Conservation (phyloP, 2,113 vertebrate genomes). For the Lota lota region DNA sequence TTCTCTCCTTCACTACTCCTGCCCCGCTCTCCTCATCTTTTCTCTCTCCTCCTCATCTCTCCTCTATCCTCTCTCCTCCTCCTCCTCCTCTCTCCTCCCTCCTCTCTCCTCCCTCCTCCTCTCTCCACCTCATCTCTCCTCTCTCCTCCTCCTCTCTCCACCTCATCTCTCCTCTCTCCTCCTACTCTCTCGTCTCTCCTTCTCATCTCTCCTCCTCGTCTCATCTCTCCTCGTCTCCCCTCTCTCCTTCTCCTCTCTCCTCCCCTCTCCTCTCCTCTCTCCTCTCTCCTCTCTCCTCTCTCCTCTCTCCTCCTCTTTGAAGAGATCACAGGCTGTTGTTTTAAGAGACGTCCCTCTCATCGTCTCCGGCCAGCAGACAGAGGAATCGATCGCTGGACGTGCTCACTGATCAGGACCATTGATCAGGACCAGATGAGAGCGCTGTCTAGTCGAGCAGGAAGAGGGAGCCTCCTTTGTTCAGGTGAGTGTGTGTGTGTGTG, state of each 20-base stretch:
- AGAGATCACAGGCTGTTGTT: slow-evolving; percentile 43
- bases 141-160: too few relatives aligned
- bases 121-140: too few relatives aligned
- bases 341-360: slow-evolving; percentile 44
- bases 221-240: neutral
- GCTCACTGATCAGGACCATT: slow-evolving; percentile 35
- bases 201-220: too few relatives aligned
- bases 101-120: neutral
- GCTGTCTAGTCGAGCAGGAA: slow-evolving; percentile 12
- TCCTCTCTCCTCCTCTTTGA: slow-evolving; percentile 36
- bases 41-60: too few relatives aligned
- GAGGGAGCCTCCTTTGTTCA: slow-evolving; percentile 13
- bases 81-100: slow-evolving; percentile 1
- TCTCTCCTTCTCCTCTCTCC: neutral
- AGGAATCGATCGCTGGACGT: slow-evolving; percentile 51
- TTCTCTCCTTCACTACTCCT: too few relatives aligned
- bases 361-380: slow-evolving; percentile 47
- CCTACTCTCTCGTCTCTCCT: too few relatives aligned
- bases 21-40: too few relatives aligned
- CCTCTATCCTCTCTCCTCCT: too few relatives aligned
- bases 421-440: slow-evolving; percentile 61
- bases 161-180: neutral
- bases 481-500: too few relatives aligned
- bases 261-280: slow-evolving; percentile 13
- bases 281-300: neutral